Percentiles rank a stretch among this genome's conserved stretches.
Conservation (phyloP, 2,888 invertebrate species). For the Adineta ricciae region DNA sequence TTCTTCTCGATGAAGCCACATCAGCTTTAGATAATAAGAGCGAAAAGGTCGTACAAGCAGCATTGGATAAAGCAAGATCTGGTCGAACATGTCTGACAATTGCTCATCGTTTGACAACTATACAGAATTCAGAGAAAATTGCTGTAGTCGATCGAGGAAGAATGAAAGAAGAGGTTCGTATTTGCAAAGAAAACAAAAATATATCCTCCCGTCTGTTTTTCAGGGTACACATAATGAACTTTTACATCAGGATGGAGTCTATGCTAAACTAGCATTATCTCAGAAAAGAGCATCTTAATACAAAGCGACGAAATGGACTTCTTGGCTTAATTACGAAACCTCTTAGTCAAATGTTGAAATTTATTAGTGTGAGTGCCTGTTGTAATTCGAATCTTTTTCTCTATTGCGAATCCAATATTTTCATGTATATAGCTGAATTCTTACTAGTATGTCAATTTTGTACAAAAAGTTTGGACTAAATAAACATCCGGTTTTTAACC, state of each 20-base stretch:
- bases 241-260: neutral
- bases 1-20: conserved; percentile 30
- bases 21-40: conserved; percentile 25
- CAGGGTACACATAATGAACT: conserved; percentile 21
- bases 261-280: neutral
- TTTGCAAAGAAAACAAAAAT: neutral
- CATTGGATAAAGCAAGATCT: conserved; percentile 29
- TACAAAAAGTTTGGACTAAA: too few relatives aligned
- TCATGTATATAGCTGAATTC: too few relatives aligned
- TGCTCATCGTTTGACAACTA: conserved; percentile 22
- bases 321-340: too few relatives aligned
- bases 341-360: too few relatives aligned
- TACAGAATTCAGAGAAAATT: conserved; percentile 26
- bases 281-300: neutral
- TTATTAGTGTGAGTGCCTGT: too few relatives aligned
- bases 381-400: too few relatives aligned
- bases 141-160: conserved; percentile 25
- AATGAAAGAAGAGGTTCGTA: conserved; percentile 26
- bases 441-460: too few relatives aligned
- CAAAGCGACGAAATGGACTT: too few relatives aligned
- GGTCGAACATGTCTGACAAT: conserved; percentile 28
- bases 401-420: too few relatives aligned
- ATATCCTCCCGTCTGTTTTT: neutral
- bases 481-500: too few relatives aligned
- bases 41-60: conserved; percentile 23